phyloP scores from a whole-genome alignment of 2,797 vertebrate genomes.

The Thunnus albacares region DNA sequence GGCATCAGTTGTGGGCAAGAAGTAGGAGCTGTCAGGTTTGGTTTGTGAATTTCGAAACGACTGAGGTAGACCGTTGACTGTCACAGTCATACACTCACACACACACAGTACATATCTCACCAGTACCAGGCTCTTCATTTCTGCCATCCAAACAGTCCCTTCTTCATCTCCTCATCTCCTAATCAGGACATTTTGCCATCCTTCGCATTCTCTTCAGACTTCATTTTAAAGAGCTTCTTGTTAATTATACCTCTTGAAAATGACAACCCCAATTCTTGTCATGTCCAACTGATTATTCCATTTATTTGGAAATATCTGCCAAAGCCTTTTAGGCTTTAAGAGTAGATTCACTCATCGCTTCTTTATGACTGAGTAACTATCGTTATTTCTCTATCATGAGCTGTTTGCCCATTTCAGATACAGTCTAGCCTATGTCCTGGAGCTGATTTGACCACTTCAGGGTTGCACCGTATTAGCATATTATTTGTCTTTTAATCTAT shows the following conservation, averaged over 20 bases:
- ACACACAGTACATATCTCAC: constrained; percentile 1
- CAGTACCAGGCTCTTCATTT: neutral
- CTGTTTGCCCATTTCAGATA: neutral
- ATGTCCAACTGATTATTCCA: neutral
- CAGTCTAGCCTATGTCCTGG: neutral
- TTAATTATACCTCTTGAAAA: neutral
- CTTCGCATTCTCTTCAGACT: neutral
- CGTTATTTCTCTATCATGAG: neutral
- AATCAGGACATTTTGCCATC: neutral
- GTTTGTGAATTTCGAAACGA: constrained; percentile 17
- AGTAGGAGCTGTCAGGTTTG: constrained; percentile 38
- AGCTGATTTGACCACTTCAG: constrained; percentile 2
- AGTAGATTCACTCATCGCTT: neutral
- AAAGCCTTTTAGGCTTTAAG: neutral
- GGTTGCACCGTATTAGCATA: neutral
- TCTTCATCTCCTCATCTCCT: constrained; percentile 1
- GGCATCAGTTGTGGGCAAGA: constrained; percentile 32
- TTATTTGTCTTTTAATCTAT: constrained; percentile 48
- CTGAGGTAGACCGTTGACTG: constrained; percentile 10
- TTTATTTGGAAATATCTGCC: neutral
- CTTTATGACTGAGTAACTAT: neutral
- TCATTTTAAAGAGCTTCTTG: neutral
- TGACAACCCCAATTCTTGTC: neutral
- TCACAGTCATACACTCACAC: constrained; percentile 7
- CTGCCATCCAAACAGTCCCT: neutral